Evolutionary conservation across 2,888 invertebrate genomes (phyloP).

Genomic region (Zaprionus obscuricornis): DNA sequence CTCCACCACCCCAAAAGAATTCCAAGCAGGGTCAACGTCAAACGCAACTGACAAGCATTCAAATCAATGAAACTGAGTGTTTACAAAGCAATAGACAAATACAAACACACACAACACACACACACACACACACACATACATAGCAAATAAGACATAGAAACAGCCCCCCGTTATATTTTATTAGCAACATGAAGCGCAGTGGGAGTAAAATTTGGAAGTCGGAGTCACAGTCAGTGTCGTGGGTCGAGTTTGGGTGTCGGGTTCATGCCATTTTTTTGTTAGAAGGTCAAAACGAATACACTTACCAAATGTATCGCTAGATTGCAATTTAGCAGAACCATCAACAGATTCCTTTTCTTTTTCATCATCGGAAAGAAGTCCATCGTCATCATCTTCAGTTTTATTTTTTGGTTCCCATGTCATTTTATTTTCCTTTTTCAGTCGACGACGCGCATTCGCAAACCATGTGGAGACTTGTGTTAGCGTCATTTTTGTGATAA

Average conservation of each 20-base stretch:
- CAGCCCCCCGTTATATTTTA: too few relatives aligned
- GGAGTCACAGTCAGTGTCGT: too few relatives aligned
- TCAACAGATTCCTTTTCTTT: conserved; percentile 91
- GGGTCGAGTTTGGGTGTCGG: conserved; percentile 8
- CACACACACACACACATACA: too few relatives aligned
- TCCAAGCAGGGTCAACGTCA: too few relatives aligned
- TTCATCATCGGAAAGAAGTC: conserved; percentile 93
- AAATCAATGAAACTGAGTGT: conserved; percentile 27
- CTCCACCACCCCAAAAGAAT: too few relatives aligned
- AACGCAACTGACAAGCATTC: conserved; percentile 1
- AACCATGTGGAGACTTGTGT: conserved; percentile 99
- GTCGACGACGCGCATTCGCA: conserved; percentile 95
- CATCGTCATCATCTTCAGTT: conserved; percentile 93
- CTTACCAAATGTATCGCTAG: conserved; percentile 65
- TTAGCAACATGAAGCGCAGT: too few relatives aligned
- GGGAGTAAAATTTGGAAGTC: too few relatives aligned
- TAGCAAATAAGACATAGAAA: too few relatives aligned
- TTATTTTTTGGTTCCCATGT: conserved; percentile 98
- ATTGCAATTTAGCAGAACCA: conserved; percentile 86
- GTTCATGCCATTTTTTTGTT: conserved; percentile 50
- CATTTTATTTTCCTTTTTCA: conserved; percentile 99
- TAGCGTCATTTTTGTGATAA: conserved; percentile 97
- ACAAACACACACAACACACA: too few relatives aligned
- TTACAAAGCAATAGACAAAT: conserved; percentile 32
- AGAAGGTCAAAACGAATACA: too few relatives aligned